Evolutionary conservation across 1,140 invertebrate genomes (phyloP).

Genomic region (Trachelipus rathkii): DNA sequence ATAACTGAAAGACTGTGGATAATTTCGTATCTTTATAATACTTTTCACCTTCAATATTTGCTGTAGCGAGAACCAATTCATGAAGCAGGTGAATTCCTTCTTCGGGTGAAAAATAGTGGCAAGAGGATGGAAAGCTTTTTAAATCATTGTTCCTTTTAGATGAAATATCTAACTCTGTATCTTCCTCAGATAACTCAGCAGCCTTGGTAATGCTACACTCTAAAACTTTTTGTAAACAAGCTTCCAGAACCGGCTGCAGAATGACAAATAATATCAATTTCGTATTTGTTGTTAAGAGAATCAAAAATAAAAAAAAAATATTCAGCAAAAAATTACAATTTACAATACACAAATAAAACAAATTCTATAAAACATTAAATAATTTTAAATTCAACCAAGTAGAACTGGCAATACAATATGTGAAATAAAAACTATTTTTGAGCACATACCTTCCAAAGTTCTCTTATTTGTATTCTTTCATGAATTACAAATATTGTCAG

Average conservation of each 20-base stretch:
- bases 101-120: constrained; percentile 26
- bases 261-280: neutral
- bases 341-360: too few relatives aligned
- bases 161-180: constrained; percentile 48
- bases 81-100: constrained; percentile 32
- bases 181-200: constrained; percentile 51
- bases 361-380: too few relatives aligned
- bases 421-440: too few relatives aligned
- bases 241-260: constrained; percentile 18
- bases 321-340: too few relatives aligned
- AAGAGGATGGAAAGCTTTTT: neutral
- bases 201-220: constrained; percentile 51
- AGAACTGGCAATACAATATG: too few relatives aligned
- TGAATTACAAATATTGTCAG: too few relatives aligned
- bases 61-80: constrained; percentile 30
- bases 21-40: constrained; percentile 18
- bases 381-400: too few relatives aligned
- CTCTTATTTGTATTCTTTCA: too few relatives aligned
- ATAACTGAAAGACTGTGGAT: constrained; percentile 67
- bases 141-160: too few relatives aligned
- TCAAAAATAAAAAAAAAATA: too few relatives aligned
- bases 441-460: too few relatives aligned
- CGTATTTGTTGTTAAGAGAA: too few relatives aligned
- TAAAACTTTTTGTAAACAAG: constrained; percentile 43
- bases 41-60: neutral